Evolutionary conservation across 2,888 invertebrate genomes (phyloP).

Genomic region (Lepidochrysops patricia): DNA sequence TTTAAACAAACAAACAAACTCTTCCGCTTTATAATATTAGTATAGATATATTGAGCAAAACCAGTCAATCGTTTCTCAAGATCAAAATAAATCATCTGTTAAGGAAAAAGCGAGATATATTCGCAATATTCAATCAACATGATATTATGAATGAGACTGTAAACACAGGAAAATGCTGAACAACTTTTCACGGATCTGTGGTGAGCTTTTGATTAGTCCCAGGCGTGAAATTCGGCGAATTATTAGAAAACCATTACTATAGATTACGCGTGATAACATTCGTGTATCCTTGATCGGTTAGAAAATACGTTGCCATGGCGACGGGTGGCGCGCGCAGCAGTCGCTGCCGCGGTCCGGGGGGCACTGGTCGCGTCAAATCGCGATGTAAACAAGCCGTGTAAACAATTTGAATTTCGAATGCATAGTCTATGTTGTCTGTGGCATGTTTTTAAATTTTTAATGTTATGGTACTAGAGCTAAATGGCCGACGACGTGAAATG

Average conservation of each 20-base stretch:
- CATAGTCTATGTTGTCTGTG: conserved; percentile 13
- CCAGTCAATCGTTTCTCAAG: not conserved
- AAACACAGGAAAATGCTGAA: not conserved
- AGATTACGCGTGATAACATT: not conserved
- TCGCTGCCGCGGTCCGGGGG: conserved; percentile 36
- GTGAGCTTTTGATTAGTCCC: not conserved
- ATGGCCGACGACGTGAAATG: conserved; percentile 56
- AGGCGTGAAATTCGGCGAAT: not conserved
- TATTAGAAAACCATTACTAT: conserved; percentile 3
- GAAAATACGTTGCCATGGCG: conserved; percentile 41
- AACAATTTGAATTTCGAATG: conserved; percentile 24
- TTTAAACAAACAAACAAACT: too few species aligned
- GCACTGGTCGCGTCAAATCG: conserved; percentile 41
- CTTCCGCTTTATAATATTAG: too few species aligned
- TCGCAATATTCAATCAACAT: not conserved
- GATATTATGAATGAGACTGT: not conserved
- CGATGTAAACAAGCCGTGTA: conserved; percentile 34
- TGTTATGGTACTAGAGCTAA: conserved; percentile 35
- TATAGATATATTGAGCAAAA: too few species aligned
- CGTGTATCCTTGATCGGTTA: conserved; percentile 18
- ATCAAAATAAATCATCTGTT: not conserved
- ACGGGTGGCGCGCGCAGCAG: conserved; percentile 68
- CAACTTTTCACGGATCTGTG: not conserved
- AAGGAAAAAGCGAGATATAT: not conserved
- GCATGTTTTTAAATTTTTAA: conserved; percentile 17